Evolutionary conservation across 2,888 invertebrate species (phyloP).

Genomic region (Galeopsomyia nigrocyanea): DNA sequence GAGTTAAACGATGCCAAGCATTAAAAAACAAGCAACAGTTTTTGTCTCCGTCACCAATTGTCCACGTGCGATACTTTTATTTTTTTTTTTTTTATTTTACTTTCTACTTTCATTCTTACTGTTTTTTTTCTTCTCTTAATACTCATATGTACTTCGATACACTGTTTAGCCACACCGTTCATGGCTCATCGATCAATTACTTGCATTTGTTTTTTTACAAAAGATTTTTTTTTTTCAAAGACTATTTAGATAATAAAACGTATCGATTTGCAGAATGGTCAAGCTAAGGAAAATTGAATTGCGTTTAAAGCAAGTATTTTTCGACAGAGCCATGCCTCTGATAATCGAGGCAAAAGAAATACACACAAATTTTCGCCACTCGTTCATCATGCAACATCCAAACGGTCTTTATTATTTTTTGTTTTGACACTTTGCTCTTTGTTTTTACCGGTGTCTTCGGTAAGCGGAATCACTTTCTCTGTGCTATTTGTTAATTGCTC

Average conservation of each 20-base stretch:
- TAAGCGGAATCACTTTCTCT: constrained; percentile 47
- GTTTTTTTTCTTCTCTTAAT: too few species aligned
- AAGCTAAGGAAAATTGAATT: neutral
- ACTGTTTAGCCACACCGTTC: constrained; percentile 12
- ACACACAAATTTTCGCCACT: constrained; percentile 52
- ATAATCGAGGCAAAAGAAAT: constrained; percentile 55
- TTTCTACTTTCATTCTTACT: too few species aligned
- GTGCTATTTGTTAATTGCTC: constrained; percentile 38
- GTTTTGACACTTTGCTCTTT: constrained; percentile 45
- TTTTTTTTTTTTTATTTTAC: too few species aligned
- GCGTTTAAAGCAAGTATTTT: constrained; percentile 39
- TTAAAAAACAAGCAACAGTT: constrained; percentile 67
- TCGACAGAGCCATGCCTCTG: constrained; percentile 40
- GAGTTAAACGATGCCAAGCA: constrained; percentile 66
- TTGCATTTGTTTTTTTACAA: neutral
- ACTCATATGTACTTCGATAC: constrained; percentile 4
- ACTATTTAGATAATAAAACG: too few species aligned
- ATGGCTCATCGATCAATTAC: neutral
- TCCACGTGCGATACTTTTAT: constrained; percentile 23
- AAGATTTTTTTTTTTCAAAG: too few species aligned
- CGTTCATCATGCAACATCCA: constrained; percentile 59
- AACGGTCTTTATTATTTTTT: constrained; percentile 46
- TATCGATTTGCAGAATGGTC: too few species aligned
- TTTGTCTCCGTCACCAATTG: constrained; percentile 67
- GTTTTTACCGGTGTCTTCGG: constrained; percentile 43